Evolutionary conservation across 2,888 invertebrate species (phyloP).

Genomic region (Eledone cirrhosa): DNA sequence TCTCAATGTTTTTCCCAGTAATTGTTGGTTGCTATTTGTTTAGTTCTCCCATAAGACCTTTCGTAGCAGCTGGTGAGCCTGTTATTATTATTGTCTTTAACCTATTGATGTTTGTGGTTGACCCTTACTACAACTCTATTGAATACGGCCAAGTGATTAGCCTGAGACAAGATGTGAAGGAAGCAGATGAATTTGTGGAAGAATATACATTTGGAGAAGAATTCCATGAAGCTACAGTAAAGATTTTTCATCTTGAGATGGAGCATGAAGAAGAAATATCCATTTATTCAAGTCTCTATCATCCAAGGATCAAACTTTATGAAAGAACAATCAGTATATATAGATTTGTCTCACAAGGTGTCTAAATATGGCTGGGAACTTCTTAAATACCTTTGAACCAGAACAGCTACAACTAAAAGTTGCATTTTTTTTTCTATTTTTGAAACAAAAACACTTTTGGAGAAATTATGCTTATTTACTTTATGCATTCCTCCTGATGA

Average conservation of each 20-base stretch:
- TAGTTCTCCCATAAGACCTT: background rate
- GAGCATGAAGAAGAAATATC: slow-evolving; percentile 14
- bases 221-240: slow-evolving; percentile 10
- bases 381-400: too few relatives aligned
- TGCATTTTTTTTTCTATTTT: too few relatives aligned
- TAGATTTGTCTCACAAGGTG: background rate
- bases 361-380: background rate
- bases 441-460: too few relatives aligned
- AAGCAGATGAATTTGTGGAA: slow-evolving; percentile 17
- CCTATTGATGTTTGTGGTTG: background rate
- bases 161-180: background rate
- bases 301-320: slow-evolving; percentile 7
- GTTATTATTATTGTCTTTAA: background rate
- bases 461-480: too few relatives aligned
- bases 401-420: too few relatives aligned
- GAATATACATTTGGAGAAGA: background rate
- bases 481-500: too few relatives aligned
- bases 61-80: background rate
- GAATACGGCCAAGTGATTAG: background rate
- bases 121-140: slow-evolving; percentile 5
- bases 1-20: slow-evolving; percentile 11
- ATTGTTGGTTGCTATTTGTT: slow-evolving; percentile 3
- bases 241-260: slow-evolving; percentile 19
- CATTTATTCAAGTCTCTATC: slow-evolving; percentile 18
- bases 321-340: background rate